Percentiles rank a stretch among this genome's conserved stretches.
Conservation (phyloP, 2,888 invertebrate species). For the Meganola albula region DNA sequence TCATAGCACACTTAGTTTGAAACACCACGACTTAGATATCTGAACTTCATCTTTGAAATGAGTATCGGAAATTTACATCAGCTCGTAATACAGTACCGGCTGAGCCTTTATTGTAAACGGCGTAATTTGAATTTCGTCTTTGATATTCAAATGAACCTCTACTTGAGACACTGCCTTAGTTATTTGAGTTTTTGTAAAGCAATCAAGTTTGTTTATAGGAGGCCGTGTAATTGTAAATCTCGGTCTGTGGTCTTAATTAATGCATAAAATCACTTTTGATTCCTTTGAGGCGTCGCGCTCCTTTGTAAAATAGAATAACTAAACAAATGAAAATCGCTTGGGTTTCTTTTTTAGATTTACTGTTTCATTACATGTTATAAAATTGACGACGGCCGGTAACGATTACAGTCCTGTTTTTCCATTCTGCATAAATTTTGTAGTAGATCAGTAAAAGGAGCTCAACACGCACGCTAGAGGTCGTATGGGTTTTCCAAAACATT, state of each 20-base stretch:
- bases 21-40: conserved; percentile 61
- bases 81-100: conserved; percentile 72
- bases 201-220: conserved; percentile 77
- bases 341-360: conserved; percentile 35
- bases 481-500: conserved; percentile 18
- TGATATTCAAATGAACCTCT: conserved; percentile 76
- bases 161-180: conserved; percentile 78
- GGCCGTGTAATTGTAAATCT: conserved; percentile 74
- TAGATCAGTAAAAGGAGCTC: conserved; percentile 8
- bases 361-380: conserved; percentile 24
- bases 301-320: conserved; percentile 46
- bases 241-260: conserved; percentile 73
- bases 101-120: conserved; percentile 76
- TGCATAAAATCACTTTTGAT: conserved; percentile 62
- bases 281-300: conserved; percentile 48
- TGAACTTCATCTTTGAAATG: conserved; percentile 72
- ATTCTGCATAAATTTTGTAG: conserved; percentile 19
- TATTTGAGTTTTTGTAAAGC: conserved; percentile 78
- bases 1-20: conserved; percentile 35
- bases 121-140: conserved; percentile 77
- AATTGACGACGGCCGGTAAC: conserved; percentile 15
- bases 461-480: conserved; percentile 10
- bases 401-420: conserved; percentile 12
- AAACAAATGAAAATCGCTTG: conserved; percentile 43
- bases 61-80: conserved; percentile 77